Evolutionary conservation across 2,888 invertebrate species (phyloP), one percentile per base, ranked within the genome.

Genomic region (Drosophila quinaria): DNA sequence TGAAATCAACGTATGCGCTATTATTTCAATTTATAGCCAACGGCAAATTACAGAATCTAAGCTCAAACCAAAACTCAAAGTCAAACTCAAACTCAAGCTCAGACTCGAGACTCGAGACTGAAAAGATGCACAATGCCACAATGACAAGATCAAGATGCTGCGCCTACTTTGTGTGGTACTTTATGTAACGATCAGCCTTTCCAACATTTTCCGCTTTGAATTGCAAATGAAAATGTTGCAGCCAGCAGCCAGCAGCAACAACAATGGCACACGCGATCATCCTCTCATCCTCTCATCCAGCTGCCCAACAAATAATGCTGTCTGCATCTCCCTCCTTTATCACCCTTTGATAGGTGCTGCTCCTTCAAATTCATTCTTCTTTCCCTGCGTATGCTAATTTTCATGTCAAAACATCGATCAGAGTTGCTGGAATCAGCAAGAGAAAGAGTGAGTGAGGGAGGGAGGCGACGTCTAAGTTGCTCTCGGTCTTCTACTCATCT

Each of bases 351-450:
- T 55, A 33, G 46, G 60, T 19, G 44, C 31, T 35, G 49, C 39
- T 61, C 39, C 59, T 46, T 56, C 64, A 50, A 59, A 49, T 56
- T 29, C 61, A 42, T 51, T 17, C 29, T 37, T 41, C 37, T 52
- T 46, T 35, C 51, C 65, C 72, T 61, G 70, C 60, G 69, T 85
- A 90, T 90, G 90, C 87, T 90, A 90, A 90, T 90, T 80, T 80
- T 78, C 76, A 78, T 83, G 87, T 87, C 89, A 83, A 80, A 84
- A 60, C 89, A 90, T 89, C 87, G 80, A 89, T 90, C 81, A 69
- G 59, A 35, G 47, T 39, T 10, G n/a, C 56, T 11, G 35, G 29
- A 58, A 61, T 31, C 22, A 3, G 25, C 47, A 0, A 13, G 9
- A 33, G 10, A 10, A n/a, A 22, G 31, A 33, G 5, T 33, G 13